Conservation (phyloP, 2,797 vertebrate species). For the Hippoglossus hippoglossus region DNA sequence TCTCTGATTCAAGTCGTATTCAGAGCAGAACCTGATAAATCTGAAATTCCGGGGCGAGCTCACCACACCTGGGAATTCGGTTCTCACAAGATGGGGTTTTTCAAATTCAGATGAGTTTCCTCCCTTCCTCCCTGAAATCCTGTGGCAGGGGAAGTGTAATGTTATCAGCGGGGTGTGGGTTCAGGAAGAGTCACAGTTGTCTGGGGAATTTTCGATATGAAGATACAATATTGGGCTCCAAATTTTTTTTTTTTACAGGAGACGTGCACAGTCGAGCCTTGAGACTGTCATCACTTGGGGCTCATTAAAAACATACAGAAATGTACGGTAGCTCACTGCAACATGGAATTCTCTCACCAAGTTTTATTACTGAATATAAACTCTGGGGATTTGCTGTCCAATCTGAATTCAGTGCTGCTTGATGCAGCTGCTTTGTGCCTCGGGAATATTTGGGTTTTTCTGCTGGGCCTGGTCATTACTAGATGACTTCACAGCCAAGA, state of each 20-base stretch:
- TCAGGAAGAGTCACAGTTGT: conserved; percentile 57
- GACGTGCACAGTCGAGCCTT: conserved; percentile 40
- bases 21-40: conserved; percentile 62
- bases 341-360: conserved; percentile 42
- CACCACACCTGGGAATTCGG: conserved; percentile 67
- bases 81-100: conserved; percentile 55
- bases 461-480: conserved; percentile 36
- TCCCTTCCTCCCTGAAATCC: conserved; percentile 41
- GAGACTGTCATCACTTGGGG: conserved; percentile 71
- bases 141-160: conserved; percentile 55
- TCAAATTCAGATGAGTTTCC: conserved; percentile 53
- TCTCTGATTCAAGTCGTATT: conserved; percentile 63
- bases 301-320: conserved; percentile 73
- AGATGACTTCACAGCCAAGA: conserved; percentile 40
- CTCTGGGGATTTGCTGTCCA: conserved; percentile 55
- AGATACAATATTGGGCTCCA: conserved; percentile 73
- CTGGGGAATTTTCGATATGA: conserved; percentile 72
- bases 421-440: conserved; percentile 23
- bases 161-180: conserved; percentile 57
- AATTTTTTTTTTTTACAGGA: background rate
- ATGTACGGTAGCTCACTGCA: conserved; percentile 3
- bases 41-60: conserved; percentile 70
- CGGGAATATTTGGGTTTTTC: conserved; percentile 30
- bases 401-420: conserved; percentile 37
- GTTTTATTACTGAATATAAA: conserved; percentile 46